These are phyloP conservation scores for Akabosia matsudoensis DNA, from an alignment of 1,140 invertebrate species.

Conservation along the genomic window DNA sequence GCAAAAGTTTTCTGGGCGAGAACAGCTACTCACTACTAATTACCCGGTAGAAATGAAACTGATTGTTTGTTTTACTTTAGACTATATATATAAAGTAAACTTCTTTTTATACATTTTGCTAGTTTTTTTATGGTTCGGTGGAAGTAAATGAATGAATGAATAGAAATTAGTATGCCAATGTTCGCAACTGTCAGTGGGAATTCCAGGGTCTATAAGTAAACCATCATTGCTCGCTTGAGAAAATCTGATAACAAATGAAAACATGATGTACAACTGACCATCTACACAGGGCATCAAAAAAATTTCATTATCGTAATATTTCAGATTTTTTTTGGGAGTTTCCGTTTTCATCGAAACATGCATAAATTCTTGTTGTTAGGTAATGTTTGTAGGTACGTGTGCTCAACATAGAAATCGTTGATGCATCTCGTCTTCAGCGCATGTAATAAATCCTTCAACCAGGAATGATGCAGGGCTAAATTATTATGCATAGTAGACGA, in stretches of 20 bases:
- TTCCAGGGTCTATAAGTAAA: neutral
- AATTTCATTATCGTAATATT: neutral
- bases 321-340: too few relatives aligned
- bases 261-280: constrained; percentile 5
- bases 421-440: too few relatives aligned
- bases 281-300: neutral
- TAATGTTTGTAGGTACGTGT: too few relatives aligned
- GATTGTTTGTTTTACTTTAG: neutral
- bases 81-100: neutral
- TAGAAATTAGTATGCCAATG: neutral
- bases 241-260: constrained; percentile 5
- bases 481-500: too few relatives aligned
- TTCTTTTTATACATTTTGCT: neutral
- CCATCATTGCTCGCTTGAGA: neutral
- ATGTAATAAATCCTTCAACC: too few relatives aligned
- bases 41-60: neutral
- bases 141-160: neutral
- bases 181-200: neutral
- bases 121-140: too few relatives aligned
- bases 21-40: neutral
- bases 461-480: too few relatives aligned
- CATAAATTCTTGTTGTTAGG: too few relatives aligned
- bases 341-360: too few relatives aligned
- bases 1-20: neutral
- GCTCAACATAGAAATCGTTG: too few relatives aligned